Conservation (phyloP, 2,888 invertebrate genomes). For the Beris morrisii region DNA sequence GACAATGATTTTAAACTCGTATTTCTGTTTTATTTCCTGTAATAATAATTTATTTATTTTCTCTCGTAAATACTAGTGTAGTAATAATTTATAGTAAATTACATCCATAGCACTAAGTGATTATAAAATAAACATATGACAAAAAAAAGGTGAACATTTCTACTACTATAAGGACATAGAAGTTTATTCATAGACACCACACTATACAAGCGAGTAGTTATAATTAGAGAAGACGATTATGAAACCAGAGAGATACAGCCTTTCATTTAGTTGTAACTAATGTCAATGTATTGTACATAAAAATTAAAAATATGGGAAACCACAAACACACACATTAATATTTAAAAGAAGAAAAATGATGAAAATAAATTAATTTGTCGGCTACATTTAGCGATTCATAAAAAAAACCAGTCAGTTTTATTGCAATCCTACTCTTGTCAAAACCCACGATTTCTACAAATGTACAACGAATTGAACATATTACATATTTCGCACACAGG, state of each 20-base stretch:
- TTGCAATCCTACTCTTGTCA: not conserved
- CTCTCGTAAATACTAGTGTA: slow-evolving; percentile 12
- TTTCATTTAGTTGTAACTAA: slow-evolving; percentile 37
- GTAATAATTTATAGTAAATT: slow-evolving; percentile 28
- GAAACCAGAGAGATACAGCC: slow-evolving; percentile 35
- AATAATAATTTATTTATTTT: slow-evolving; percentile 24
- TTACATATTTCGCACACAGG: not conserved
- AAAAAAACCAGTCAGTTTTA: slow-evolving; percentile 11
- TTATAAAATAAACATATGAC: slow-evolving; percentile 13
- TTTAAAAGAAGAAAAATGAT: slow-evolving; percentile 17
- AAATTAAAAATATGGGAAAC: slow-evolving; percentile 1
- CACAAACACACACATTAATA: slow-evolving; percentile 14
- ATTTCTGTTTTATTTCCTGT: no score
- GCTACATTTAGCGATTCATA: slow-evolving; percentile 33
- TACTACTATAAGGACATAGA: not conserved
- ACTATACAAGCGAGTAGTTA: not conserved
- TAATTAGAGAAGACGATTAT: not conserved
- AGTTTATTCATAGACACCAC: not conserved
- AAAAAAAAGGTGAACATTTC: slow-evolving; percentile 1
- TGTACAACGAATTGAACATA: not conserved
- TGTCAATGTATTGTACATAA: slow-evolving; percentile 39
- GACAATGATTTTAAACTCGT: no score
- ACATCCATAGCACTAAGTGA: slow-evolving; percentile 24
- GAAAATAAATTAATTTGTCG: slow-evolving; percentile 34
- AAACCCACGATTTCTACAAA: not conserved